Evolutionary conservation across 2,113 vertebrate species (phyloP).

Genomic region (Asarcornis scutulata): DNA sequence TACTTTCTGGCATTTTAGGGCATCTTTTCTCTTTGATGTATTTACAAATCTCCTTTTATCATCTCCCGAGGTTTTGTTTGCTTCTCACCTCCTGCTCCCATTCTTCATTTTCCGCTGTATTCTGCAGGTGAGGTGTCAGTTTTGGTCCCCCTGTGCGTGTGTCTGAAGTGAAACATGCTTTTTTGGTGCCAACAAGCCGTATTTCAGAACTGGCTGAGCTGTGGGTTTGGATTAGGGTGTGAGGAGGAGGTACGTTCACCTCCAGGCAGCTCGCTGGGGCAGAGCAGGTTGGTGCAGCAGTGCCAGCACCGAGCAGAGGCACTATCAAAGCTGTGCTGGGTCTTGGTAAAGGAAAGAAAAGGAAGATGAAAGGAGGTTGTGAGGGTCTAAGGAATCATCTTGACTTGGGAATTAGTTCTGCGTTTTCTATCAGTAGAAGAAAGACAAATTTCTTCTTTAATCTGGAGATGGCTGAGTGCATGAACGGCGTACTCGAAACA

Average conservation of each 20-base stretch:
- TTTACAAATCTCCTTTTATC: not conserved
- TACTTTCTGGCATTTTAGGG: not conserved
- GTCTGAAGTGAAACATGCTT: not conserved
- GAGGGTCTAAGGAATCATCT: not conserved
- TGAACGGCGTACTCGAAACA: not conserved
- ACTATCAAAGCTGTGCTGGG: not conserved
- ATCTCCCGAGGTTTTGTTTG: not conserved
- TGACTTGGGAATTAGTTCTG: not conserved
- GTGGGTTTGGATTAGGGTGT: not conserved
- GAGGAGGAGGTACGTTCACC: not conserved
- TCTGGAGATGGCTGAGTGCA: not conserved
- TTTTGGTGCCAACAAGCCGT: not conserved
- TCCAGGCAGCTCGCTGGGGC: not conserved
- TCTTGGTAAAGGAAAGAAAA: not conserved
- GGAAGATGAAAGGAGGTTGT: rapidly evolving
- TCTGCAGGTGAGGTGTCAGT: not conserved
- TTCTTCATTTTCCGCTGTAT: not conserved
- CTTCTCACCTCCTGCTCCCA: not conserved
- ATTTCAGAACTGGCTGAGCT: not conserved
- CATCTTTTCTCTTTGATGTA: not conserved
- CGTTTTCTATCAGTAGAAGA: not conserved
- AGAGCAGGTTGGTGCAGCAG: not conserved
- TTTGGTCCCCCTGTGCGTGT: not conserved
- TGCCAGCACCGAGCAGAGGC: not conserved
- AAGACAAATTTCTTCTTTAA: not conserved